These are phyloP conservation scores for Champsocephalus gunnari DNA, from an alignment of 2,797 vertebrate genomes.

Conservation along the genomic window DNA sequence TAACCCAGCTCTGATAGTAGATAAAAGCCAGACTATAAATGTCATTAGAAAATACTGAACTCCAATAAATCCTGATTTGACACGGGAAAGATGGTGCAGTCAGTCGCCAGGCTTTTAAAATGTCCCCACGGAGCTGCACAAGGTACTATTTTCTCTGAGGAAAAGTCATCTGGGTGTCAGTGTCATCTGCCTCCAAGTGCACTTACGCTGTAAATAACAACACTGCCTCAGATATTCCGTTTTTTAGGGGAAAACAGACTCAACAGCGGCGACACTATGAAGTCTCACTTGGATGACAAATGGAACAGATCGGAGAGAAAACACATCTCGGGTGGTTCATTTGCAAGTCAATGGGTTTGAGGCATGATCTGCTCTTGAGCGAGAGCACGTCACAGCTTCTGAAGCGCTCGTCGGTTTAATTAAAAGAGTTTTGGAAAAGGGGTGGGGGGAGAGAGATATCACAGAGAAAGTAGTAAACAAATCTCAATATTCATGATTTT, in stretches of 20 bases:
- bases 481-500: constrained; percentile 37
- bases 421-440: constrained; percentile 38
- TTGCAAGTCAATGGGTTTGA: constrained; percentile 65
- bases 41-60: background rate
- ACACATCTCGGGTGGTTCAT: constrained; percentile 49
- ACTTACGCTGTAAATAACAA: constrained; percentile 30
- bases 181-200: constrained; percentile 5
- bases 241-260: constrained; percentile 34
- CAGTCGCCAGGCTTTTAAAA: constrained; percentile 8
- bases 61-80: constrained; percentile 19
- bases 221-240: background rate
- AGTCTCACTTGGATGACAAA: constrained; percentile 49
- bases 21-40: constrained; percentile 1
- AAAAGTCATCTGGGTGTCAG: background rate
- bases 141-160: constrained; percentile 17
- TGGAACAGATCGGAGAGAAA: constrained; percentile 38
- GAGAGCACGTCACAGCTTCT: constrained; percentile 34
- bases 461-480: constrained; percentile 27
- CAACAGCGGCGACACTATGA: constrained; percentile 4
- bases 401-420: constrained; percentile 51
- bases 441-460: constrained; percentile 1
- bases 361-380: constrained; percentile 39
- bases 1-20: background rate
- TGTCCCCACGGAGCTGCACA: constrained; percentile 6
- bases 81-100: background rate